phyloP scores from a whole-genome alignment of 2,113 vertebrate species.

The Neotoma lepida region DNA sequence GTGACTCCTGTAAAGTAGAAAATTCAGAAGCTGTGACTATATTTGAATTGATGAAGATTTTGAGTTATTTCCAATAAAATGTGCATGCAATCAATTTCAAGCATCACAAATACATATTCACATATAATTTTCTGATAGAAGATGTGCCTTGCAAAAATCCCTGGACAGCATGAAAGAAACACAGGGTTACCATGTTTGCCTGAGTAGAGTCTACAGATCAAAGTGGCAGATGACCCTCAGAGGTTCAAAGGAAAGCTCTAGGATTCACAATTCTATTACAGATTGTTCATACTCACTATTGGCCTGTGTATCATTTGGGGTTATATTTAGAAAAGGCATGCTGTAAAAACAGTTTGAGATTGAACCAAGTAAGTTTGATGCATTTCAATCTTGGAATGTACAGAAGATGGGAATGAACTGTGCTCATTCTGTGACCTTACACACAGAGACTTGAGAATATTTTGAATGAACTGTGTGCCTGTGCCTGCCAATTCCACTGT shows the following conservation, averaged over 20 bases:
- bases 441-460: background rate
- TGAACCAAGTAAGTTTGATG: background rate
- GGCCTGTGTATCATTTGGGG: background rate
- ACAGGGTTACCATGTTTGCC: background rate
- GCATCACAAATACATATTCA: background rate
- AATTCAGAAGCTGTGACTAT: background rate
- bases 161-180: background rate
- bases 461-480: background rate
- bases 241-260: background rate
- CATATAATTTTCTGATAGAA: background rate
- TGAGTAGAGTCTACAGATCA: background rate
- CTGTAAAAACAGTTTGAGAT: background rate
- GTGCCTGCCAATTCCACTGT: background rate
- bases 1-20: background rate
- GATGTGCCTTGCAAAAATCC: background rate
- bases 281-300: background rate
- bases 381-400: background rate
- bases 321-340: background rate
- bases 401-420: background rate
- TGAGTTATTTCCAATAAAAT: conserved; percentile 12
- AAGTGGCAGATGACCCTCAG: background rate
- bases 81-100: background rate
- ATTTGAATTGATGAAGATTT: background rate
- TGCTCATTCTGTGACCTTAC: background rate
- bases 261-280: background rate